Percentiles rank a stretch among this genome's conserved stretches.
These are phyloP conservation scores for Avahi laniger DNA, from an alignment of 2,797 vertebrate species.

Conservation along the genomic window DNA sequence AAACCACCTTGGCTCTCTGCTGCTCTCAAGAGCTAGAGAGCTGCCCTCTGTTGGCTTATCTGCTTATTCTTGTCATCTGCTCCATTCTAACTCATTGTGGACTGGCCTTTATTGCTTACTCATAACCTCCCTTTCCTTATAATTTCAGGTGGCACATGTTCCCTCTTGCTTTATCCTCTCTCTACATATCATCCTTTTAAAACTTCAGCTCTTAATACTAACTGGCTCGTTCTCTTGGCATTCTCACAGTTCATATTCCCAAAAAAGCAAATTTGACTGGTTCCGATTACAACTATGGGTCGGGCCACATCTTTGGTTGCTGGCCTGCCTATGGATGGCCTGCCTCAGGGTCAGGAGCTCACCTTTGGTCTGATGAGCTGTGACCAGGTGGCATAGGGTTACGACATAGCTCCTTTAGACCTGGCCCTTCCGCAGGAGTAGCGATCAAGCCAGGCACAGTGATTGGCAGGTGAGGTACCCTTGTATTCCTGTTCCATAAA, in stretches of 20 bases:
- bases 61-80: background rate
- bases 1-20: background rate
- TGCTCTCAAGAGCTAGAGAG: background rate
- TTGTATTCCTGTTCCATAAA: background rate
- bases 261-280: background rate
- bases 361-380: background rate
- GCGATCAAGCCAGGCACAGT: background rate
- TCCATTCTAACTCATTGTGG: background rate
- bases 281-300: background rate
- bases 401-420: background rate
- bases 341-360: background rate
- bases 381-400: background rate
- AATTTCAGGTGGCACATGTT: background rate
- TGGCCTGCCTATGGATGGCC: background rate
- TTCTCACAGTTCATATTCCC: constrained; percentile 21
- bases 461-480: background rate
- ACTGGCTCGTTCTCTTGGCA: background rate
- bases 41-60: background rate
- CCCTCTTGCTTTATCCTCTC: background rate
- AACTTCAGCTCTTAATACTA: background rate
- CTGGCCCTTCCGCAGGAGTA: background rate
- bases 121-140: background rate
- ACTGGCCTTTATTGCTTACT: background rate
- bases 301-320: background rate
- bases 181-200: background rate